Percentiles rank a stretch among this genome's conserved stretches.
Evolutionary conservation across 2,797 vertebrate species (phyloP).

Genomic region (Macroramphosus scolopax): DNA sequence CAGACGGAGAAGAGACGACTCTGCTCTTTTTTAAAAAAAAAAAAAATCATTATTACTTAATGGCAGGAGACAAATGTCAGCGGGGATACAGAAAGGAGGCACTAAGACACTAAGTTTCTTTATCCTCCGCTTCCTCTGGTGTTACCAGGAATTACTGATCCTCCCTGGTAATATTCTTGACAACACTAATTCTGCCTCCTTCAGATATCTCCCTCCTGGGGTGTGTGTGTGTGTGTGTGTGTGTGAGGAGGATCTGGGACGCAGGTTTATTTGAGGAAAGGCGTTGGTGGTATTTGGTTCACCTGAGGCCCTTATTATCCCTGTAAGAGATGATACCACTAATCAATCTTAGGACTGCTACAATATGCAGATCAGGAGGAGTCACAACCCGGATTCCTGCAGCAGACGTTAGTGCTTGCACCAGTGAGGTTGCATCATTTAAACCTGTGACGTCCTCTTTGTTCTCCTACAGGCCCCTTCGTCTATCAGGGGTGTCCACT

Average conservation of each 20-base stretch:
- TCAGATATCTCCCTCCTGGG: constrained; percentile 48
- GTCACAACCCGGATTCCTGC: constrained; percentile 35
- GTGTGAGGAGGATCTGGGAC: constrained; percentile 51
- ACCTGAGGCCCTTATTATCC: constrained; percentile 65
- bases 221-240: constrained; percentile 18
- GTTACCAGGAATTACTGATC: constrained; percentile 70
- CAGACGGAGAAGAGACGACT: constrained; percentile 27
- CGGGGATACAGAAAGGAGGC: constrained; percentile 39
- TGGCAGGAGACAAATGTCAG: constrained; percentile 57
- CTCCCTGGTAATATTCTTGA: constrained; percentile 68
- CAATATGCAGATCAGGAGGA: constrained; percentile 49
- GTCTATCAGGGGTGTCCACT: no score
- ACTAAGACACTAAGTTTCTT: constrained; percentile 54
- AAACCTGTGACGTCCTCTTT: no score
- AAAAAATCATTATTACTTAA: no score
- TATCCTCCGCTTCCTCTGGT: constrained; percentile 64
- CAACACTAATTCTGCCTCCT: constrained; percentile 68
- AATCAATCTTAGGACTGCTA: constrained; percentile 57
- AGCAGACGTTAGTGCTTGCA: constrained; percentile 13
- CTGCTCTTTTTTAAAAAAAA: no score
- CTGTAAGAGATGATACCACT: constrained; percentile 49
- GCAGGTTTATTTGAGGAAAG: constrained; percentile 75
- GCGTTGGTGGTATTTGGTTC: constrained; percentile 69
- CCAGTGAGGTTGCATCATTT: constrained; percentile 5
- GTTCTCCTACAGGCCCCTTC: no score